A percentile compares a stretch with the other conserved stretches of the same genome.
These are phyloP conservation scores for Phycodurus eques DNA, from an alignment of 2,113 vertebrate species.

Conservation along the genomic window DNA sequence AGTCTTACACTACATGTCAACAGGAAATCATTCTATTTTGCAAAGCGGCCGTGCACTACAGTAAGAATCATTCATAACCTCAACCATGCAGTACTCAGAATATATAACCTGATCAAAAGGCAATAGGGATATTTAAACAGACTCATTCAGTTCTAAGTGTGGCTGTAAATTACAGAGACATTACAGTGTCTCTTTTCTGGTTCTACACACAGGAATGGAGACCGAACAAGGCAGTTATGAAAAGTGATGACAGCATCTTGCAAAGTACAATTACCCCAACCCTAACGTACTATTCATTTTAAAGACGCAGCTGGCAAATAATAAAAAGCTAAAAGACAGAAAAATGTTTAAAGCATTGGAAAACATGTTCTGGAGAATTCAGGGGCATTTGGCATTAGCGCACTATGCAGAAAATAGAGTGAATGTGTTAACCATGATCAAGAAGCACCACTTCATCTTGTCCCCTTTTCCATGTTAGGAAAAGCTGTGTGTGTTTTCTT, in stretches of 20 bases:
- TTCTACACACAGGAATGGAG: conserved; percentile 24
- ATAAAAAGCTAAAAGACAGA: conserved; percentile 17
- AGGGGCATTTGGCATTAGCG: conserved; percentile 9
- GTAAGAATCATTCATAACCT: conserved; percentile 53
- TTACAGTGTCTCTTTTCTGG: conserved; percentile 9
- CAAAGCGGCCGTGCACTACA: conserved; percentile 34
- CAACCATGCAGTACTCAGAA: conserved; percentile 35
- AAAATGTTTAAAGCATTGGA: conserved; percentile 15
- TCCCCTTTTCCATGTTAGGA: conserved; percentile 15
- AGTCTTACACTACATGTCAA: conserved; percentile 25
- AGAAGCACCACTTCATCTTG: conserved; percentile 15
- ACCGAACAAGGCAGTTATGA: conserved; percentile 44
- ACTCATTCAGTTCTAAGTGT: conserved; percentile 49
- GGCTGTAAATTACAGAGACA: conserved; percentile 47
- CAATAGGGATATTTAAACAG: conserved; percentile 42
- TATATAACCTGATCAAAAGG: conserved; percentile 56
- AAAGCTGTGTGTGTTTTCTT: conserved; percentile 28
- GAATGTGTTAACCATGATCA: conserved; percentile 9
- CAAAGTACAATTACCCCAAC: conserved; percentile 27
- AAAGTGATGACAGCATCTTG: conserved; percentile 52
- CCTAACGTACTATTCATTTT: conserved; percentile 15
- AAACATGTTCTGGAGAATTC: neutral
- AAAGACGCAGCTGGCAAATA: conserved; percentile 25
- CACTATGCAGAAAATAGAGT: neutral
- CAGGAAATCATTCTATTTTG: conserved; percentile 33